Percentiles rank a stretch among this genome's conserved stretches.
These are phyloP conservation scores for Pelmatolapia mariae DNA, from an alignment of 2,113 vertebrate species.

Conservation along the genomic window DNA sequence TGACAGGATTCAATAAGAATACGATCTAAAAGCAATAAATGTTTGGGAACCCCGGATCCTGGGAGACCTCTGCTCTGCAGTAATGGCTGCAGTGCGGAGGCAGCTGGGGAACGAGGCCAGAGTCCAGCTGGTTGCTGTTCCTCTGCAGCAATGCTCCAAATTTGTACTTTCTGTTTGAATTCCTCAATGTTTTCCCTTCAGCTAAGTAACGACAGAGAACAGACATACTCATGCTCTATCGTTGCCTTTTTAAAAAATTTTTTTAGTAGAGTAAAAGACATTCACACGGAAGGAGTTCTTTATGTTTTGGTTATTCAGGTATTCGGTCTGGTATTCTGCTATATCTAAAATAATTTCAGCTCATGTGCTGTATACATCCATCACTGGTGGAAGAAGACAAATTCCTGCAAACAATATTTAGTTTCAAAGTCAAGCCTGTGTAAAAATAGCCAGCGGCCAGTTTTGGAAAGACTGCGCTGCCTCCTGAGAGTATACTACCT, in stretches of 20 bases:
- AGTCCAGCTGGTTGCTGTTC: conserved; percentile 34
- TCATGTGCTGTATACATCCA: conserved; percentile 8
- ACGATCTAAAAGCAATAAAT: conserved; percentile 82
- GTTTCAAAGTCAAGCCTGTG: conserved; percentile 46
- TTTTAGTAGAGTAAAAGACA: neutral
- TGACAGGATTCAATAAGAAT: conserved; percentile 82
- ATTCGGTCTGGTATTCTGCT: neutral
- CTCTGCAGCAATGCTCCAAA: neutral
- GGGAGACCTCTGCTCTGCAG: conserved; percentile 31
- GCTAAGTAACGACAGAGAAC: conserved; percentile 3
- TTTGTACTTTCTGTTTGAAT: conserved; percentile 9
- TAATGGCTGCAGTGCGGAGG: conserved; percentile 48
- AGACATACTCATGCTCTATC: neutral
- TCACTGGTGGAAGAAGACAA: neutral
- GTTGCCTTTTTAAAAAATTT: neutral
- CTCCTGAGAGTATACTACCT: conserved; percentile 33
- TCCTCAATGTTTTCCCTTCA: conserved; percentile 14
- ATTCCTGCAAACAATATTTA: conserved; percentile 37
- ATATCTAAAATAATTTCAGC: neutral
- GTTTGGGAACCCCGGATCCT: conserved; percentile 67
- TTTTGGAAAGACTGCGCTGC: conserved; percentile 32
- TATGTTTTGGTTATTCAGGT: neutral
- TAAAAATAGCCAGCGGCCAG: conserved; percentile 51
- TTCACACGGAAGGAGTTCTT: neutral
- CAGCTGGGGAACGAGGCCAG: conserved; percentile 51